These are phyloP conservation scores for Halcyon smyrnensis DNA, from an alignment of 2,797 vertebrate genomes.

Conservation along the genomic window DNA sequence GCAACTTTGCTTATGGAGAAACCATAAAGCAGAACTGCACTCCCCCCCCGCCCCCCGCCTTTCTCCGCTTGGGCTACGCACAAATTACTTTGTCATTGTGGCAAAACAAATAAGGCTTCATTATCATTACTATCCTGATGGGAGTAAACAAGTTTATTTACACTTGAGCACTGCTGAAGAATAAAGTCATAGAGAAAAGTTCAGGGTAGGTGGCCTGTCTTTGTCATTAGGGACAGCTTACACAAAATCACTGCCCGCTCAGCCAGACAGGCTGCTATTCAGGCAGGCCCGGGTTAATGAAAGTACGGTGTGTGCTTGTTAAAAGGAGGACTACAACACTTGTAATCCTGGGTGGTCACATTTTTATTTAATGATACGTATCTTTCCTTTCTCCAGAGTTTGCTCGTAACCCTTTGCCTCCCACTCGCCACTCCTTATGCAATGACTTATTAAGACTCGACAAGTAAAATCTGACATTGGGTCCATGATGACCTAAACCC, in stretches of 20 bases:
- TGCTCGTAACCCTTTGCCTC: conserved; percentile 45
- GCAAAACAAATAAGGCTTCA: conserved; percentile 77
- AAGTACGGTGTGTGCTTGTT: conserved; percentile 69
- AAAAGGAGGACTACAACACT: conserved; percentile 64
- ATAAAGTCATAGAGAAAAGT: conserved; percentile 75
- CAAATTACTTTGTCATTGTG: conserved; percentile 77
- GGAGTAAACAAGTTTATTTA: conserved; percentile 82
- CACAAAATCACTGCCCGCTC: conserved; percentile 64
- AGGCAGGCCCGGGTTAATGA: conserved; percentile 70
- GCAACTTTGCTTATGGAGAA: conserved; percentile 37
- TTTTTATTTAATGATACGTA: conserved; percentile 77
- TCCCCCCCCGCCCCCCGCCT: neutral
- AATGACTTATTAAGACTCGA: neutral
- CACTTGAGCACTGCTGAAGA: conserved; percentile 78
- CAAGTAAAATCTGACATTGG: neutral
- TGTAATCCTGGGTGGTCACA: conserved; percentile 75
- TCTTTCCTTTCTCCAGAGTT: conserved; percentile 19
- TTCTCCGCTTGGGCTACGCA: neutral
- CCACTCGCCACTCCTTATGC: neutral
- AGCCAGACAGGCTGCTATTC: conserved; percentile 73
- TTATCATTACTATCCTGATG: conserved; percentile 78
- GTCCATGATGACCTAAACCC: neutral
- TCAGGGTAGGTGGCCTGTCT: conserved; percentile 78
- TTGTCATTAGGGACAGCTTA: conserved; percentile 65
- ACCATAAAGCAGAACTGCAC: conserved; percentile 45